phyloP scores from a whole-genome alignment of 1,140 invertebrate species.

The Capitella teleta region DNA sequence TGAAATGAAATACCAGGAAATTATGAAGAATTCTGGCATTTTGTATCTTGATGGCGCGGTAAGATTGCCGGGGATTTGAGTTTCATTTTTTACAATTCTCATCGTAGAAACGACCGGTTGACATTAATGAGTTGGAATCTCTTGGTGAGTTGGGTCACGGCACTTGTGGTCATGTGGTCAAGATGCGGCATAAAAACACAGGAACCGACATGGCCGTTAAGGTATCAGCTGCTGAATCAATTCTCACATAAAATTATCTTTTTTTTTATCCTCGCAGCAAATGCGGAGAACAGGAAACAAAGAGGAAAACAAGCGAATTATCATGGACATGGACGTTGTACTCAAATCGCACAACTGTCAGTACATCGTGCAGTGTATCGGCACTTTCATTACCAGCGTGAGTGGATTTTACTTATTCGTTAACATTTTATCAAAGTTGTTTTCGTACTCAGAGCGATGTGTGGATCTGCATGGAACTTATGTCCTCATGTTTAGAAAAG shows the following conservation, averaged over 20 bases:
- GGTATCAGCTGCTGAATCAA: conserved; percentile 45
- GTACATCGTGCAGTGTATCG: conserved; percentile 92
- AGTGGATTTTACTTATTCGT: too few relatives aligned
- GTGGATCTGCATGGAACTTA: conserved; percentile 99
- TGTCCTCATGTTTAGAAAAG: conserved; percentile 97
- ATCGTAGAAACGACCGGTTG: conserved; percentile 60
- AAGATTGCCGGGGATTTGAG: conserved; percentile 7
- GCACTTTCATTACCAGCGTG: conserved; percentile 85
- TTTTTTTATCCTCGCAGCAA: conserved; percentile 55
- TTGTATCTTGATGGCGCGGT: conserved; percentile 63
- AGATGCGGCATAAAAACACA: conserved; percentile 83
- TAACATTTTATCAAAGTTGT: too few relatives aligned
- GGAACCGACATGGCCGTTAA: conserved; percentile 85
- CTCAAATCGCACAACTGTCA: conserved; percentile 91
- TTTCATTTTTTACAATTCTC: conserved; percentile 1
- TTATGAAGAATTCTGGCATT: conserved; percentile 71
- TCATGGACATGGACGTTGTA: conserved; percentile 97
- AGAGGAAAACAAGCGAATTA: conserved; percentile 94
- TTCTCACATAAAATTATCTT: conserved; percentile 1
- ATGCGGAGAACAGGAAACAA: conserved; percentile 92
- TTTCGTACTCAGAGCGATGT: conserved; percentile 81
- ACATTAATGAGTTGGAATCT: conserved; percentile 73
- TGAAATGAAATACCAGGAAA: conserved; percentile 63
- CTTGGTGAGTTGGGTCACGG: conserved; percentile 87
- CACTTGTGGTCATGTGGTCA: conserved; percentile 93